Evolutionary conservation across 2,113 vertebrate genomes (phyloP).

Genomic region (Callithrix jacchus): DNA sequence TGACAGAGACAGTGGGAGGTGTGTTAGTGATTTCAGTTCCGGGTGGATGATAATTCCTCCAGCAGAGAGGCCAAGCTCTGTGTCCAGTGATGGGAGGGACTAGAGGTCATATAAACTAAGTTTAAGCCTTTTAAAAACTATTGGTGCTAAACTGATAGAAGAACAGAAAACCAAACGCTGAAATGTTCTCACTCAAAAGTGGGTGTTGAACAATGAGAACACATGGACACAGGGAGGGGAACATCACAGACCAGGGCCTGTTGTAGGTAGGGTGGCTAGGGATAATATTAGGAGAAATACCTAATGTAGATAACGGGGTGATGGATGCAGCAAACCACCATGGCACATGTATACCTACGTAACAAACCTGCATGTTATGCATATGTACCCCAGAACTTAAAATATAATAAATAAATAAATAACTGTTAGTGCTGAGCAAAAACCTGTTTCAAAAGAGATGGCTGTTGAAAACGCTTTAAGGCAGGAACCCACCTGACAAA

Average conservation of each 20-base stretch:
- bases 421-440: not conserved
- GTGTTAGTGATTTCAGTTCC: not conserved
- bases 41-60: not conserved
- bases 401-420: too few relatives aligned
- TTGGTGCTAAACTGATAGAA: not conserved
- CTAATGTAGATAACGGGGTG: too few relatives aligned
- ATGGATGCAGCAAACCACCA: too few relatives aligned
- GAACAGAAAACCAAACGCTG: too few relatives aligned
- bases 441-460: not conserved
- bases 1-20: not conserved
- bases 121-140: not conserved
- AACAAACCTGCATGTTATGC: not conserved
- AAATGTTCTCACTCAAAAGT: too few relatives aligned
- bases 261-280: too few relatives aligned
- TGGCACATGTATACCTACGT: too few relatives aligned
- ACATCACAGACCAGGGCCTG: too few relatives aligned
- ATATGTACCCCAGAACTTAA: too few relatives aligned
- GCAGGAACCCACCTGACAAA: not conserved
- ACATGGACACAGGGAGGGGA: too few relatives aligned
- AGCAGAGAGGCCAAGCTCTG: not conserved
- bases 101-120: not conserved
- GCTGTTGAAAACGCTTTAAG: not conserved
- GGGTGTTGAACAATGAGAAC: too few relatives aligned
- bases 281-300: too few relatives aligned
- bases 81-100: accelerated